These are phyloP conservation scores for Megamerina dolium DNA, from an alignment of 2,888 invertebrate genomes.

Conservation along the genomic window DNA sequence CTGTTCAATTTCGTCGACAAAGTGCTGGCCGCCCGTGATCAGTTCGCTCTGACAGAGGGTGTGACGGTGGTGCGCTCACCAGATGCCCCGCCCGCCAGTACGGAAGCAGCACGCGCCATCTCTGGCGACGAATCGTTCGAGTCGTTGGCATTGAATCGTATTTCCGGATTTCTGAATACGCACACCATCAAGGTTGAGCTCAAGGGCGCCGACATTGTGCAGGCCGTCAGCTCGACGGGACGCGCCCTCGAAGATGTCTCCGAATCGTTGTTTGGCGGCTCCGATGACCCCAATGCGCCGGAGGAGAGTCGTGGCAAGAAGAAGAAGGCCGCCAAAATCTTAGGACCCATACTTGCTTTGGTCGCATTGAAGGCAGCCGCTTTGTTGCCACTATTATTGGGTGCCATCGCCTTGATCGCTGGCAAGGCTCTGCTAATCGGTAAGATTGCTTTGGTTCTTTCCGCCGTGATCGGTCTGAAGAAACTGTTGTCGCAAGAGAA, in stretches of 20 bases:
- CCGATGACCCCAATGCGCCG: slow-evolving; percentile 51
- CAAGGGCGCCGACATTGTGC: slow-evolving; percentile 76
- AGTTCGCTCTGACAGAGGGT: slow-evolving; percentile 73
- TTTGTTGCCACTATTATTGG: slow-evolving; percentile 69
- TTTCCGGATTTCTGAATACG: slow-evolving; percentile 70
- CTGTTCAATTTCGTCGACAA: slow-evolving; percentile 82
- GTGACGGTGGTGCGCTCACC: slow-evolving; percentile 75
- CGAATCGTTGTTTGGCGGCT: slow-evolving; percentile 57
- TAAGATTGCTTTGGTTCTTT: slow-evolving; percentile 76
- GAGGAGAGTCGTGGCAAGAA: slow-evolving; percentile 76
- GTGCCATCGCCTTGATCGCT: slow-evolving; percentile 77
- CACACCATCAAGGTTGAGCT: slow-evolving; percentile 79
- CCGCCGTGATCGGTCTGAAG: slow-evolving; percentile 78
- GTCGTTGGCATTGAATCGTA: slow-evolving; percentile 59
- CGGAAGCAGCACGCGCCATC: slow-evolving; percentile 69
- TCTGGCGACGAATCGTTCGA: slow-evolving; percentile 62
- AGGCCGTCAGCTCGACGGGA: slow-evolving; percentile 72
- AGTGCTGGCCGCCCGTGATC: slow-evolving; percentile 73
- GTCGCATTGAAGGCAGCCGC: slow-evolving; percentile 75
- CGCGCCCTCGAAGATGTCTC: slow-evolving; percentile 72
- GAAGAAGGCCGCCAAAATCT: slow-evolving; percentile 72
- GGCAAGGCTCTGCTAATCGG: slow-evolving; percentile 80
- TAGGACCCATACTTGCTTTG: slow-evolving; percentile 70
- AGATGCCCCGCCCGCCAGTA: slow-evolving; percentile 53
- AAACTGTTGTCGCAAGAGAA: slow-evolving; percentile 75